phyloP scores from a whole-genome alignment of 1,140 invertebrate genomes.

The Vanessa tameamea region DNA sequence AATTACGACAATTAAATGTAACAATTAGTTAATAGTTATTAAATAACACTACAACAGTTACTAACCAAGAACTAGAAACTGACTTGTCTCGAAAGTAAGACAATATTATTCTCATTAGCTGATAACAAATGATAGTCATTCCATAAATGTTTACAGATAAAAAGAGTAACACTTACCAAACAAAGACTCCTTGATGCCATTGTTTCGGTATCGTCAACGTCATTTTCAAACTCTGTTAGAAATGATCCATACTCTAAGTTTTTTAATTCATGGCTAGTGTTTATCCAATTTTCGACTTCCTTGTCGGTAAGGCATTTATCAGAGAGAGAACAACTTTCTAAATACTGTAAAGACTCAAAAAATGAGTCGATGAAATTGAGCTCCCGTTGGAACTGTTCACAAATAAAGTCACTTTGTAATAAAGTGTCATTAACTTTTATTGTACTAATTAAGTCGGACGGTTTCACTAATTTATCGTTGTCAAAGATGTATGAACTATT shows the following conservation, averaged over 20 bases:
- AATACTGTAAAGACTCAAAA: conserved; percentile 75
- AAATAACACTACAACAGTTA: conserved; percentile 3
- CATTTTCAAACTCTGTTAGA: conserved; percentile 65
- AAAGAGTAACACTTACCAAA: conserved; percentile 73
- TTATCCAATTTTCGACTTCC: conserved; percentile 61
- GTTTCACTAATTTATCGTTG: conserved; percentile 69
- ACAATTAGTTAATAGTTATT: conserved; percentile 10
- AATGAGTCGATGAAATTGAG: conserved; percentile 76
- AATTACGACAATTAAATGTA: conserved; percentile 12
- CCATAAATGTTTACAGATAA: conserved; percentile 58
- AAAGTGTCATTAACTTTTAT: conserved; percentile 64
- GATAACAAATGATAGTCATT: conserved; percentile 31
- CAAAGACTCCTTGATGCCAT: conserved; percentile 77
- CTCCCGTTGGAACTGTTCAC: conserved; percentile 72
- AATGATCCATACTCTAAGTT: conserved; percentile 59
- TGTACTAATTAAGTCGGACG: conserved; percentile 72
- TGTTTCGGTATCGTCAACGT: conserved; percentile 68
- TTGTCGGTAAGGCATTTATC: conserved; percentile 58
- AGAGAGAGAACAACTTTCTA: conserved; percentile 64
- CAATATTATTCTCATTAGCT: conserved; percentile 11
- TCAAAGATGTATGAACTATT: conserved; percentile 52
- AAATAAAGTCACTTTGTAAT: conserved; percentile 60
- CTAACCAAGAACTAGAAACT: not conserved
- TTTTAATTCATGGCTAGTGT: conserved; percentile 53
- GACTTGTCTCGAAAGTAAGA: not conserved